Evolutionary conservation across 2,113 vertebrate species (phyloP), one percentile per base, ranked within the genome.

Genomic region (Atrichornis clamosus): DNA sequence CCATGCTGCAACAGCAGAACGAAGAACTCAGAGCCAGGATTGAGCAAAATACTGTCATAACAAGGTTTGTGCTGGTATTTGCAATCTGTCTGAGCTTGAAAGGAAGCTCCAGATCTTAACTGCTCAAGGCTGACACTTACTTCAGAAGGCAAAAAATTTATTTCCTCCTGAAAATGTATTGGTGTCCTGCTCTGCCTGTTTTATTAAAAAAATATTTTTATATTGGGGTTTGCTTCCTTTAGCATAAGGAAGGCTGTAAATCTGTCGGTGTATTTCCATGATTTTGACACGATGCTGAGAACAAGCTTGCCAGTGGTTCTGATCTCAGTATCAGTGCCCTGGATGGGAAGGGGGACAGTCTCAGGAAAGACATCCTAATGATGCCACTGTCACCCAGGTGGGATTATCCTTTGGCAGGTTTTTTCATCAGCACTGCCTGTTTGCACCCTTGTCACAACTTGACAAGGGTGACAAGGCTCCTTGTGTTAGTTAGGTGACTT

Each of bases 11-110:
- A 97, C 99, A 99, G 96, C 99, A 99, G 97, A 99, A 99, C 0
- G 99, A 99, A 97, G 99, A 99, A 91, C 98, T 99, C 85, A 98
- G 97, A 97, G 99, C 98, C 70, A 98, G 99, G 93, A 99, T 99
- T 68, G 98, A 99, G 96, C 98, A 99, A 93, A 99, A 99, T 88
- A 97, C 99, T 0, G 98, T 98, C 13, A 98, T 98, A 91, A 99
- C 99, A 82, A 99, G 99, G 99, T 99, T 93, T 92, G 96, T 94
- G n/a, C 69, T 88, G 76, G 18, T 77, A 32, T 58, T 95, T 84
- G 27, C 33, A 35, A 56, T 56, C 67, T 52, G 8, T 70, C 53
- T 75, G 41, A 94, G 56, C 46, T 87, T 79, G 47, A 70, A 68
- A 86, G 39, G 41, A 90, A 22, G 46, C 30, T 64, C 41, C 15